Percentiles rank a stretch among this genome's conserved stretches.
These are phyloP conservation scores for Pampus argenteus DNA, from an alignment of 2,797 vertebrate species.

Conservation along the genomic window DNA sequence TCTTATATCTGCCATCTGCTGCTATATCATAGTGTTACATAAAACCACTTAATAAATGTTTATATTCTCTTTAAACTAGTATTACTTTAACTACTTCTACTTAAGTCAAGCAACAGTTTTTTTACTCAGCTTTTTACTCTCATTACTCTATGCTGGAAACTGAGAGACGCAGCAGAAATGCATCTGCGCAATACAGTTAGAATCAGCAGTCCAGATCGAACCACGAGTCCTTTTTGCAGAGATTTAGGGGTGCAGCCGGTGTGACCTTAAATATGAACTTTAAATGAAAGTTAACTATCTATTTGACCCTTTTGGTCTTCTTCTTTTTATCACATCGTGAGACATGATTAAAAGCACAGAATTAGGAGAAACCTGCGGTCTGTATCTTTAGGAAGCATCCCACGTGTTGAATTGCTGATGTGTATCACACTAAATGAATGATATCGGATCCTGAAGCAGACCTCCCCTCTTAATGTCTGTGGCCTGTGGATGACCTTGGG, in stretches of 20 bases:
- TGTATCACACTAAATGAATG: slow-evolving; percentile 61
- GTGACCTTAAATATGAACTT: not conserved
- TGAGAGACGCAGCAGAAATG: not conserved
- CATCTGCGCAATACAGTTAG: not conserved
- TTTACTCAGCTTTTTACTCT: not conserved
- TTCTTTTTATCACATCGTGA: not conserved
- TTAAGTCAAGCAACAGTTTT: not conserved
- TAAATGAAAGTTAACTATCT: not conserved
- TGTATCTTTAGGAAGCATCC: slow-evolving; percentile 19
- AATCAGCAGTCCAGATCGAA: not conserved
- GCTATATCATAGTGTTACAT: too few relatives aligned
- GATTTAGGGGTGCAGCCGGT: too few relatives aligned
- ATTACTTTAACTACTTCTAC: not conserved
- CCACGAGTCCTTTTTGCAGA: not conserved
- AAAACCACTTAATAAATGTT: too few relatives aligned
- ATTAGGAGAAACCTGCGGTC: not conserved
- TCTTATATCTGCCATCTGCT: too few relatives aligned
- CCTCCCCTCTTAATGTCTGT: slow-evolving; percentile 49
- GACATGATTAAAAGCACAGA: not conserved
- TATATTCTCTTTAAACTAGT: too few relatives aligned
- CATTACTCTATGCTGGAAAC: too few relatives aligned
- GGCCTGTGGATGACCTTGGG: slow-evolving; percentile 80
- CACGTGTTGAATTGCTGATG: slow-evolving; percentile 49
- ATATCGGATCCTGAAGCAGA: slow-evolving; percentile 59
- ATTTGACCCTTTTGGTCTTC: not conserved